Evolutionary conservation across 2,888 invertebrate genomes (phyloP).

Genomic region (Apamea crenata): DNA sequence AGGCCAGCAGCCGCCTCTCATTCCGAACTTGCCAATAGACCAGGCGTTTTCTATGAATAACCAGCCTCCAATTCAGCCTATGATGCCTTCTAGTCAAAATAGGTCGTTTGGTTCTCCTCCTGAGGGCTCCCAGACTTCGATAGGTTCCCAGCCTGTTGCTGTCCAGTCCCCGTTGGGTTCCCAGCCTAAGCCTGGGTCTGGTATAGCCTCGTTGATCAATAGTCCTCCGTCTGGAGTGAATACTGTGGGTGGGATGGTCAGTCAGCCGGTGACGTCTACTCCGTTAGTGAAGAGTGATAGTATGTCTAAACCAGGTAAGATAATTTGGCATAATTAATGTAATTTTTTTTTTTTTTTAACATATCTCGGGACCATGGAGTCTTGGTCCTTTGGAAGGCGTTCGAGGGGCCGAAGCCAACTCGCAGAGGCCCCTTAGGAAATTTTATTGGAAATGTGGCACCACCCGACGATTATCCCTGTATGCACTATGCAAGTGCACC

Average conservation of each 20-base stretch:
- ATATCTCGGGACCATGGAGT: too few species aligned
- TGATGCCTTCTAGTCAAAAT: slow-evolving; percentile 12
- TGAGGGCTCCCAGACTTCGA: slow-evolving; percentile 1
- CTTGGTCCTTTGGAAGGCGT: too few species aligned
- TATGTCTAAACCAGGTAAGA: slow-evolving; percentile 84
- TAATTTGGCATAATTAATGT: not conserved
- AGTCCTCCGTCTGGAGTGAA: slow-evolving; percentile 78
- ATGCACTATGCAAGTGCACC: too few species aligned
- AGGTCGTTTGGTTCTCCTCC: slow-evolving; percentile 44
- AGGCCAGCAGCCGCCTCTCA: slow-evolving; percentile 36
- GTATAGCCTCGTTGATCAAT: slow-evolving; percentile 76
- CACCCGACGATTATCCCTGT: too few species aligned
- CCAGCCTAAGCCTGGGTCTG: slow-evolving; percentile 74
- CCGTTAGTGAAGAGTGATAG: slow-evolving; percentile 82
- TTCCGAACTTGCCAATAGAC: slow-evolving; percentile 46
- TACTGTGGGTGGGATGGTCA: slow-evolving; percentile 70
- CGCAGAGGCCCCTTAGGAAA: too few species aligned
- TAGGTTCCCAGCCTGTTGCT: slow-evolving; percentile 45
- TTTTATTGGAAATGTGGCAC: too few species aligned
- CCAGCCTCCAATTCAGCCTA: slow-evolving; percentile 35
- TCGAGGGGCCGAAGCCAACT: too few species aligned
- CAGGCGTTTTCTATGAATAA: slow-evolving; percentile 34
- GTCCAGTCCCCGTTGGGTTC: slow-evolving; percentile 68
- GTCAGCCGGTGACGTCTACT: slow-evolving; percentile 85
- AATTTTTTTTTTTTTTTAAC: too few species aligned